These are phyloP conservation scores for Charadrius vociferus DNA, from an alignment of 2,113 vertebrate genomes.

Conservation along the genomic window DNA sequence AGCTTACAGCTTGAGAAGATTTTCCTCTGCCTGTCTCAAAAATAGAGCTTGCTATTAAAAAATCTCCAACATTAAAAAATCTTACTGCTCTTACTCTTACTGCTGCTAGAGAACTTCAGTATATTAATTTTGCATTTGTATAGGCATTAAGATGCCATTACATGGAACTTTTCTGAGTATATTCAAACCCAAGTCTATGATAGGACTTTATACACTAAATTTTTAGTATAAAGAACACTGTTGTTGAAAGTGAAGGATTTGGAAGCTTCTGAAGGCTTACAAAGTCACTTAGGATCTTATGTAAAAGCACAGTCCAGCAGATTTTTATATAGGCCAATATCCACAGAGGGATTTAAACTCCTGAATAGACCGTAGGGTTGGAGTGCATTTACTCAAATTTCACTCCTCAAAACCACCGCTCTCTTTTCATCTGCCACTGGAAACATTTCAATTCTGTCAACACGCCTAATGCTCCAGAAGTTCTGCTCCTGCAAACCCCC, in stretches of 20 bases:
- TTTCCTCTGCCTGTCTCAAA: slow-evolving; percentile 50
- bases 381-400: slow-evolving; percentile 40
- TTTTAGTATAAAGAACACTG: slow-evolving; percentile 44
- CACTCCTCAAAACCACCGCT: neutral
- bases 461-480: neutral
- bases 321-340: slow-evolving; percentile 49
- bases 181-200: neutral
- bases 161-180: neutral
- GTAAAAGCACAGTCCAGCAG: neutral
- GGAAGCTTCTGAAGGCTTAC: slow-evolving; percentile 31
- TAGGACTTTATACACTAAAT: neutral
- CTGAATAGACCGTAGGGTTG: neutral
- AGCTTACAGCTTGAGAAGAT: slow-evolving; percentile 71
- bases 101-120: neutral
- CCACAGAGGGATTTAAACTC: slow-evolving; percentile 30
- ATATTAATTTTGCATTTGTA: slow-evolving; percentile 42
- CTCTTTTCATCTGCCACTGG: slow-evolving; percentile 17
- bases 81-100: neutral
- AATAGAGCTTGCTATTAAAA: neutral
- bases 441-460: slow-evolving; percentile 6
- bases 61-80: neutral
- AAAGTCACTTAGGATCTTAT: slow-evolving; percentile 33
- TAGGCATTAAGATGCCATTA: slow-evolving; percentile 16
- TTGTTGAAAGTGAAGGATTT: slow-evolving; percentile 30
- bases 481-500: neutral